Percentiles rank a stretch among this genome's conserved stretches.
These are phyloP conservation scores for Cuculus canorus DNA, from an alignment of 2,797 vertebrate genomes.

Conservation along the genomic window DNA sequence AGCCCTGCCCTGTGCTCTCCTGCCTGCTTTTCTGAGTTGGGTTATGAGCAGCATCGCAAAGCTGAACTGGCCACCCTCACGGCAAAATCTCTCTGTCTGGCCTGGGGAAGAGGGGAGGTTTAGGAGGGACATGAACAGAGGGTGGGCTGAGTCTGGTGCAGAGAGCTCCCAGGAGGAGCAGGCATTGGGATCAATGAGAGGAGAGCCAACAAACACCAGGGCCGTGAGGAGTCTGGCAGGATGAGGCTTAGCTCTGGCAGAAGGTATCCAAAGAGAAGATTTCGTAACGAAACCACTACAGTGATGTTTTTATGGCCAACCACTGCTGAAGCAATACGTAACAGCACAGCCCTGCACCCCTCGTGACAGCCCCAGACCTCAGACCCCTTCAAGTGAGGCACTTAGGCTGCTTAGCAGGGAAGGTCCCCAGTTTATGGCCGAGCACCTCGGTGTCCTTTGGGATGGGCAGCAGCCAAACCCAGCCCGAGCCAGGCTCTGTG, in stretches of 20 bases:
- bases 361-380: accelerated
- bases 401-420: too few relatives aligned
- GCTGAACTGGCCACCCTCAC: neutral
- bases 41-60: accelerated
- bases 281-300: accelerated
- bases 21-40: neutral
- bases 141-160: too few relatives aligned
- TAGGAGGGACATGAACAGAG: neutral
- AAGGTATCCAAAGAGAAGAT: neutral
- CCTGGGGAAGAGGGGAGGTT: neutral
- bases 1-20: neutral
- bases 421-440: accelerated
- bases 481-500: accelerated
- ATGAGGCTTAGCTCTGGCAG: neutral
- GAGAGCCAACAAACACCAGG: accelerated
- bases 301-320: neutral
- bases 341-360: neutral
- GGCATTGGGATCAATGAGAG: neutral
- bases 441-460: neutral
- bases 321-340: neutral
- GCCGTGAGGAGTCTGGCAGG: too few relatives aligned
- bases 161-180: too few relatives aligned
- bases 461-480: neutral
- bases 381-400: accelerated
- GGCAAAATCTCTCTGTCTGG: accelerated